Evolutionary conservation across 2,888 invertebrate species (phyloP).

Genomic region (Melanophora roralis): DNA sequence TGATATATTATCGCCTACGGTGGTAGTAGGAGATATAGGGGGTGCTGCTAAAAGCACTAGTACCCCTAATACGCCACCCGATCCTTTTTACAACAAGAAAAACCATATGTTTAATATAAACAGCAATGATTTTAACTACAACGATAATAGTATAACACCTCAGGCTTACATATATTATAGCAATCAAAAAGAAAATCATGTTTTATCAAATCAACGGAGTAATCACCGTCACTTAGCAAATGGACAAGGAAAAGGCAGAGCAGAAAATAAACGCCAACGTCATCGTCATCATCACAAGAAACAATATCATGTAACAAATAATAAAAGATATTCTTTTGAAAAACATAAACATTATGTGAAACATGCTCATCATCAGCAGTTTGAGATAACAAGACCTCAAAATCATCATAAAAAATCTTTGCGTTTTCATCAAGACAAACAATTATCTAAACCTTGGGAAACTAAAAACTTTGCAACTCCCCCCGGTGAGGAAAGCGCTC

Average conservation of each 20-base stretch:
- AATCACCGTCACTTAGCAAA: not conserved
- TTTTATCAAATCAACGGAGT: not conserved
- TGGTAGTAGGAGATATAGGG: slow-evolving; percentile 56
- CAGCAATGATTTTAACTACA: not conserved
- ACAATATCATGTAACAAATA: not conserved
- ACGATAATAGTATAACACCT: slow-evolving; percentile 24
- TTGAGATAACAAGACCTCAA: slow-evolving; percentile 8
- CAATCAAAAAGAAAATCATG: slow-evolving; percentile 7
- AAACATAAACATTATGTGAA: slow-evolving; percentile 36
- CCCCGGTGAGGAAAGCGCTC: not conserved
- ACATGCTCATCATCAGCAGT: slow-evolving; percentile 18
- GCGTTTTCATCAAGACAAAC: slow-evolving; percentile 17
- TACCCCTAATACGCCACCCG: not conserved
- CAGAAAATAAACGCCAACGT: not conserved
- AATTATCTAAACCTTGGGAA: slow-evolving; percentile 5
- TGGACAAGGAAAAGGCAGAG: no score
- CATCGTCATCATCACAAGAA: slow-evolving; percentile 20
- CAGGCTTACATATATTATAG: slow-evolving; percentile 1
- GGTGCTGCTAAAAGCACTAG: not conserved
- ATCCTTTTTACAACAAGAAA: not conserved
- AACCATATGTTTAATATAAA: not conserved
- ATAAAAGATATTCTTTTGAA: slow-evolving; percentile 23
- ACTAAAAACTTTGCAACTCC: not conserved
- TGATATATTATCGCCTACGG: not conserved
- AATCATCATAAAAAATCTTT: not conserved